These are phyloP conservation scores for Philereme transversata DNA, from an alignment of 2,888 invertebrate genomes.

Conservation along the genomic window DNA sequence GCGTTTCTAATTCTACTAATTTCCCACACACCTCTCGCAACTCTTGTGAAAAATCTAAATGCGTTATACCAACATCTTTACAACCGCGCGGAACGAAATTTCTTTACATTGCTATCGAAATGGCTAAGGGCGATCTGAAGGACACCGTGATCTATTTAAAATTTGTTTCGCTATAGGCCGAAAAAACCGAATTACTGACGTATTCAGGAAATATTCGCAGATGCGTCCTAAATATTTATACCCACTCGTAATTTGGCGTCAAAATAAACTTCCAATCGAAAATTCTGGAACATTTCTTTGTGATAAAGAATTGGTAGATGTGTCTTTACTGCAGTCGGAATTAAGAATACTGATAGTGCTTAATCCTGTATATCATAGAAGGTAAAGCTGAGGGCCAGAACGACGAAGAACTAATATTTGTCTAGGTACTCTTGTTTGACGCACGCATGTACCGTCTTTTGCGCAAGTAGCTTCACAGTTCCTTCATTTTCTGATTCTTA, in stretches of 20 bases:
- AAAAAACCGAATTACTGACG: constrained; percentile 28
- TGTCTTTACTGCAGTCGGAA: not conserved
- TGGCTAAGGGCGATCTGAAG: constrained; percentile 16
- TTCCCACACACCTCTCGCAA: not conserved
- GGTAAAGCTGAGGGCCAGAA: no score
- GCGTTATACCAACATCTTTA: no score
- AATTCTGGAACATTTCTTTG: constrained; percentile 23
- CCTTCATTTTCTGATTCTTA: no score
- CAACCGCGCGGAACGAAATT: not conserved
- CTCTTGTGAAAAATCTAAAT: not conserved
- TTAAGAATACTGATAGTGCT: no score
- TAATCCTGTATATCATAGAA: no score
- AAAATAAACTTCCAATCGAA: constrained; percentile 19
- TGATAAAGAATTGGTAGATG: constrained; percentile 1
- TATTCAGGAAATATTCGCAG: constrained; percentile 35
- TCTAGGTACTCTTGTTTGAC: no score
- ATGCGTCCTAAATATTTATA: constrained; percentile 28
- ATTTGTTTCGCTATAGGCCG: constrained; percentile 28
- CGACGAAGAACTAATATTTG: no score
- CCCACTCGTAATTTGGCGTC: constrained; percentile 22
- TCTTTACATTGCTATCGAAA: not conserved
- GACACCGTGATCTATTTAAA: constrained; percentile 26
- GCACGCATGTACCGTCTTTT: no score
- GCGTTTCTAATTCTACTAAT: not conserved
- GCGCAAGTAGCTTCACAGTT: no score